Evolutionary conservation across 53 echinoderm and acorn worm species (phyloP).

Genomic region (Luidia sarsii): DNA sequence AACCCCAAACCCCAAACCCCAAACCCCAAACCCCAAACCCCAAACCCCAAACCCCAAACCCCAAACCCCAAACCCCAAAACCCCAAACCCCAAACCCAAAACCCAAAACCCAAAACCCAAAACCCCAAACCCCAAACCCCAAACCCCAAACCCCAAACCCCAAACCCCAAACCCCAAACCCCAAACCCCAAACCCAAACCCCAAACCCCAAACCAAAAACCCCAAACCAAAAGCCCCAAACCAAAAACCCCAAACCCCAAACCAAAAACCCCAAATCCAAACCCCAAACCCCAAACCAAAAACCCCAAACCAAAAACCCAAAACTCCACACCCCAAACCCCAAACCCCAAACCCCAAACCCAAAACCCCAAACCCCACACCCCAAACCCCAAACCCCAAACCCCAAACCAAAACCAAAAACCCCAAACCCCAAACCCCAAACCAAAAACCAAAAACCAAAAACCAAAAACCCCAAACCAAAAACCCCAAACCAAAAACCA

Average conservation of each 20-base stretch:
- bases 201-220: slow-evolving; percentile 54
- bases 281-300: slow-evolving; percentile 59
- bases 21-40: too few species aligned
- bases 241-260: slow-evolving; percentile 47
- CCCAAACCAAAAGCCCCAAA: slow-evolving; percentile 37
- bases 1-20: too few species aligned
- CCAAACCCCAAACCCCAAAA: too few species aligned
- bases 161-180: slow-evolving; percentile 20
- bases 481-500: slow-evolving; percentile 41
- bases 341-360: slow-evolving; percentile 52
- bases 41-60: too few species aligned
- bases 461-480: slow-evolving; percentile 42
- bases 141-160: slow-evolving; percentile 38
- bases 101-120: too few species aligned
- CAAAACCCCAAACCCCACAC: slow-evolving; percentile 57
- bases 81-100: too few species aligned
- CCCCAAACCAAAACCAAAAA: slow-evolving; percentile 45
- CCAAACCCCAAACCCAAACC: slow-evolving; percentile 61
- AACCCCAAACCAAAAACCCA: slow-evolving; percentile 60
- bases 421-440: slow-evolving; percentile 1
- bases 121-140: slow-evolving; percentile 28
- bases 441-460: slow-evolving; percentile 35
- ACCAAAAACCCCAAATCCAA: slow-evolving; percentile 49
- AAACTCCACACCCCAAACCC: slow-evolving; percentile 55
- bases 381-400: slow-evolving; percentile 38